Base-by-base conservation (phyloP, 2,113 vertebrate species). In the Meles meles region DNA sequence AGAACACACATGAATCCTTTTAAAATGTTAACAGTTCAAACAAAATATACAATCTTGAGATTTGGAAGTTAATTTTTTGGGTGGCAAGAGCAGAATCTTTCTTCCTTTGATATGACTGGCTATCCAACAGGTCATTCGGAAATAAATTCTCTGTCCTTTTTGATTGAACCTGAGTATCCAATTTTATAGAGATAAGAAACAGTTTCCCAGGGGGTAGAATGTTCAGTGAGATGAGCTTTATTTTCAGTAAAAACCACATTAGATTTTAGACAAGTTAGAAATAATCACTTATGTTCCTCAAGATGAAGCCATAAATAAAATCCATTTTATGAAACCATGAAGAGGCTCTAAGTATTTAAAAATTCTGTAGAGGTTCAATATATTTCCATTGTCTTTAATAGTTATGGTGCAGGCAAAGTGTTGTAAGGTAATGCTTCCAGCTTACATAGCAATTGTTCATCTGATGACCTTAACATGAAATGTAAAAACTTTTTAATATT, bases 401-500 rank as follows among this genome's bases (percentile, higher is more conserved):
- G 31, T 0, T 23, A 27, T 2, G 7, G 7, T 61, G 3, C 27
- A 88, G 95, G 67, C 20, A 79, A 95, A 92, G 39, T 21, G 4
- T 67, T 86, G 2, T 71, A 77, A 81, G n/a, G 67, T 10, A 77
- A 12, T 76, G n/a, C 11, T 87, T 96, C 76, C 2, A 47, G 67
- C 69, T 94, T 69, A 47, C 65, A 63, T 20, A 84, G 34, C 15
- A 63, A 83, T 84, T 93, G 23, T 82, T 97, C 88, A 86, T 69
- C 31, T 80, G 69, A 12, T 7, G 15, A 39, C 8, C 44, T 92
- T 61, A 47, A 27, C n/a, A 21, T 65, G 15, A 96, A 88, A 63
- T 31, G 21, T 61, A 10, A 93, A 90, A 67, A 37, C 2, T 79
- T 84, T 86, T 93, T 97, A 96, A 90, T 90, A 69, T 86, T 94